Conservation (phyloP, 2,888 invertebrate genomes). For the Xestobium rufovillosum region DNA sequence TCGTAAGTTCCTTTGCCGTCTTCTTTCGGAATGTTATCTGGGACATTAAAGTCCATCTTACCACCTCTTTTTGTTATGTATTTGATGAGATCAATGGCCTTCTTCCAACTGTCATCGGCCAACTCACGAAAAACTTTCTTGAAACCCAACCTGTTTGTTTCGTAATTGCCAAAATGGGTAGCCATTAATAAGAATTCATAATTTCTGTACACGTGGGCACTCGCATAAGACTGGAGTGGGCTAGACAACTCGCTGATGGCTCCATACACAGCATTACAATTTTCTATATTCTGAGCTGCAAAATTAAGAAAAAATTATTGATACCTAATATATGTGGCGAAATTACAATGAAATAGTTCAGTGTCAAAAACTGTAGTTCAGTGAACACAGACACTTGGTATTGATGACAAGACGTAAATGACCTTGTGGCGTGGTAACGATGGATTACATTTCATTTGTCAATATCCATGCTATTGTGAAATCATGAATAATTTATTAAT, state of each 20-base stretch:
- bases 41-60: conserved; percentile 47
- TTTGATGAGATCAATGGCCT: conserved; percentile 68
- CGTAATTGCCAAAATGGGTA: conserved; percentile 68
- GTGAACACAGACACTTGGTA: no score
- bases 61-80: conserved; percentile 69
- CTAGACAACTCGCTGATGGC: conserved; percentile 47
- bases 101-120: conserved; percentile 68
- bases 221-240: conserved; percentile 51
- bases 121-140: conserved; percentile 63
- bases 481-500: not conserved
- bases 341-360: no score
- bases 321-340: conserved; percentile 3
- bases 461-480: no score
- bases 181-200: conserved; percentile 69
- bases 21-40: conserved; percentile 26
- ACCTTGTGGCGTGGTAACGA: no score
- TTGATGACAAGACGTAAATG: no score
- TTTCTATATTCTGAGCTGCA: conserved; percentile 33
- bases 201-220: conserved; percentile 61
- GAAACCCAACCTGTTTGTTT: conserved; percentile 69
- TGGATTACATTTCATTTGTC: no score
- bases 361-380: no score
- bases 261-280: conserved; percentile 61
- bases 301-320: conserved; percentile 13
- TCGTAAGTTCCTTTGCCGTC: conserved; percentile 48